Evolutionary conservation across 2,113 vertebrate species (phyloP).

Genomic region (Sinosuthora webbiana): DNA sequence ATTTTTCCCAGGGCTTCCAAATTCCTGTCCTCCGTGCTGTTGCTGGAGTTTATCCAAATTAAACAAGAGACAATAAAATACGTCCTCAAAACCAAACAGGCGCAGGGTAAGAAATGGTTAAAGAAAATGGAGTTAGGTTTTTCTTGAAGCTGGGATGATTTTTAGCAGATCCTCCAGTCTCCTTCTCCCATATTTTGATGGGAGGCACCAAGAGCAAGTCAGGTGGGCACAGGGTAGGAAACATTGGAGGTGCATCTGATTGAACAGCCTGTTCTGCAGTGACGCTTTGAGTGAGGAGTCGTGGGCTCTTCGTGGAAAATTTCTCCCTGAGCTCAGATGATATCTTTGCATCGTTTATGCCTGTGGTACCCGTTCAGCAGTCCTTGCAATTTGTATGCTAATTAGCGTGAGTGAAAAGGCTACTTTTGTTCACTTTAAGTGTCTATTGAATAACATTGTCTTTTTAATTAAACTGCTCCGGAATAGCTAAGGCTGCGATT

Average conservation of each 20-base stretch:
- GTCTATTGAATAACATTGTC: not conserved
- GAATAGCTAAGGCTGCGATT: not conserved
- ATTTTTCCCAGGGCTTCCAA: not conserved
- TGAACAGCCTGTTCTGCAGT: not conserved
- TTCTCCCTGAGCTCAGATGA: constrained; percentile 3
- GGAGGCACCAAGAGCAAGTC: not conserved
- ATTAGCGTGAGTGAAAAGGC: constrained; percentile 1
- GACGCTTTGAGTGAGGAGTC: not conserved
- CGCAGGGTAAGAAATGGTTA: not conserved
- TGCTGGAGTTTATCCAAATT: not conserved
- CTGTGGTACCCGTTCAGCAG: not conserved
- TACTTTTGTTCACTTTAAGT: not conserved
- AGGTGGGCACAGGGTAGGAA: not conserved
- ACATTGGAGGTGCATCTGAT: not conserved
- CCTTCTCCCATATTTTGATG: not conserved
- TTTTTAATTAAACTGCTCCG: not conserved
- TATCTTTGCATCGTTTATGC: not conserved
- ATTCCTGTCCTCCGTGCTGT: not conserved
- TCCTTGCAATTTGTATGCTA: constrained; percentile 38
- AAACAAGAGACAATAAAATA: not conserved
- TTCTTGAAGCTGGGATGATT: not conserved
- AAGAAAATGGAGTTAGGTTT: not conserved
- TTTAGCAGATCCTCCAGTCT: not conserved
- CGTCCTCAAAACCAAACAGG: not conserved
- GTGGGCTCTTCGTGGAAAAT: not conserved